These are phyloP conservation scores for Thamnophis elegans DNA, from an alignment of 2,797 vertebrate genomes.

Conservation along the genomic window DNA sequence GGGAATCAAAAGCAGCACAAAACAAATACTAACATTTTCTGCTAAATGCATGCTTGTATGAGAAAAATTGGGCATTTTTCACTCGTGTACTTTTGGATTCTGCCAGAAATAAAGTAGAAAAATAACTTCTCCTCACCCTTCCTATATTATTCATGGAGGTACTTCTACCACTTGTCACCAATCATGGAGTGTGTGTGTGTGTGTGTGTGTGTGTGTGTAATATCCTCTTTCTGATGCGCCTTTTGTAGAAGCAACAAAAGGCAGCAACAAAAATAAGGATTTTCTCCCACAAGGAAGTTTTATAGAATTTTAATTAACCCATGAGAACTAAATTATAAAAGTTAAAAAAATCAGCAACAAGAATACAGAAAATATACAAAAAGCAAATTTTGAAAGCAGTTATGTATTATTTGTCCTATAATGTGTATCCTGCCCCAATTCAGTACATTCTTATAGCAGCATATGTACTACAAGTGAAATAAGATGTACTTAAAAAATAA, in stretches of 20 bases:
- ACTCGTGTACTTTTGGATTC: not conserved
- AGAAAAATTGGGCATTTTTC: not conserved
- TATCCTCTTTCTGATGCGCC: too few relatives aligned
- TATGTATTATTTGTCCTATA: not conserved
- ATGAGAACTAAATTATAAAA: not conserved
- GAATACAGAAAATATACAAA: not conserved
- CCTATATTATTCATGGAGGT: not conserved
- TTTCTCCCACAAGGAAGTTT: not conserved
- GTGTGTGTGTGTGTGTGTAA: not conserved
- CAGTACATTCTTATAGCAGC: not conserved
- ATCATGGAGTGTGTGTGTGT: not conserved
- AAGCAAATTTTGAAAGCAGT: not conserved
- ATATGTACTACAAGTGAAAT: not conserved
- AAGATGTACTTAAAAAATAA: not conserved
- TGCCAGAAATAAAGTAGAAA: not conserved
- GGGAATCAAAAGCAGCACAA: not conserved
- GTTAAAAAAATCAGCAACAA: slow-evolving; percentile 6
- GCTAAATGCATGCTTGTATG: not conserved
- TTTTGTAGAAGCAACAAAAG: not conserved
- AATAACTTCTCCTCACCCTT: not conserved
- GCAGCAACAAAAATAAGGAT: not conserved
- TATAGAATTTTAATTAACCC: not conserved
- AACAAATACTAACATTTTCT: not conserved
- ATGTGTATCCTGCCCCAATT: not conserved
- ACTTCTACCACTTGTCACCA: not conserved